Evolutionary conservation across 37 sponge, comb jelly and placozoan species (phyloP).

Genomic region (Spongia lamella): DNA sequence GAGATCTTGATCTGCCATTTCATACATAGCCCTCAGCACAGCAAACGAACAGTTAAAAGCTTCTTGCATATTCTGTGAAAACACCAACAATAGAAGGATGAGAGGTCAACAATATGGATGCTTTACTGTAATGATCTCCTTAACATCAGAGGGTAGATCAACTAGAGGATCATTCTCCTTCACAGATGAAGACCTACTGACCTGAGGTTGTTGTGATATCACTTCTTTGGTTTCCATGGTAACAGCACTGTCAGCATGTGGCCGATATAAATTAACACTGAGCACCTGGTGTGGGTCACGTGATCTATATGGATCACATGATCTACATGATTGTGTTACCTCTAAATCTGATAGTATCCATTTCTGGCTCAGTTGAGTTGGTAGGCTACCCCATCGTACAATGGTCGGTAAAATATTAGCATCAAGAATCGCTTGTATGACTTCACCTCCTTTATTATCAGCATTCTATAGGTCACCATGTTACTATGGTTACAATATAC

Average conservation of each 20-base stretch:
- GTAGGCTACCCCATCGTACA: constrained; percentile 41
- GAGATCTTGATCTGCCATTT: constrained; percentile 49
- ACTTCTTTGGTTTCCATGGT: too few relatives aligned
- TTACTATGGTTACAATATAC: too few relatives aligned
- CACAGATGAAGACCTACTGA: too few relatives aligned
- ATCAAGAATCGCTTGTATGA: constrained; percentile 31
- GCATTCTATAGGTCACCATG: too few relatives aligned
- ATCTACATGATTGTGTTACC: constrained; percentile 19
- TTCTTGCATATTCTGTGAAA: constrained; percentile 55
- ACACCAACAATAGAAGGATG: too few relatives aligned
- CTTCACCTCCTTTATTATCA: constrained; percentile 1
- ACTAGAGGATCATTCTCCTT: too few relatives aligned
- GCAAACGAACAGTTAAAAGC: constrained; percentile 71
- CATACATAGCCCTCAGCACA: constrained; percentile 73
- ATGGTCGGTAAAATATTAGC: constrained; percentile 36
- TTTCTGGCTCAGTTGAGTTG: constrained; percentile 56
- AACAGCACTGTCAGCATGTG: too few relatives aligned
- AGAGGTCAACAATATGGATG: neutral
- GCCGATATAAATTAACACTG: too few relatives aligned
- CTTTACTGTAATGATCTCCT: neutral
- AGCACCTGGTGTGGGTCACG: neutral
- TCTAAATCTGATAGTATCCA: constrained; percentile 66
- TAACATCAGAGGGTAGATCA: neutral
- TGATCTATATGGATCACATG: neutral
- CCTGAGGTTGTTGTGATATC: too few relatives aligned